Conservation (phyloP, 2,888 invertebrate genomes). For the Rhaphigaster nebulosa region DNA sequence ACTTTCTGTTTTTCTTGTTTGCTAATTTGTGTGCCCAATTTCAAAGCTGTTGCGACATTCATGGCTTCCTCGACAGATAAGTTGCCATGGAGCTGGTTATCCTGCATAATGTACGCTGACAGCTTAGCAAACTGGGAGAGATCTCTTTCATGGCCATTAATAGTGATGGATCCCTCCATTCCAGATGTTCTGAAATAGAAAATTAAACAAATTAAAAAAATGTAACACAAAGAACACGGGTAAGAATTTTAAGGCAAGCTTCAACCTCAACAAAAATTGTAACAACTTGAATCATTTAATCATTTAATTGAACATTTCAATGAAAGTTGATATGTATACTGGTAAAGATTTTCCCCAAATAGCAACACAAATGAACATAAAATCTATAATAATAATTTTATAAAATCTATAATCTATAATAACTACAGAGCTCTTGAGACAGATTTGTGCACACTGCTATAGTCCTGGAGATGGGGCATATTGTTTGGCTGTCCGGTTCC, state of each 20-base stretch:
- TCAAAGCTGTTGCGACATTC: conserved; percentile 91
- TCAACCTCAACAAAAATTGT: not conserved
- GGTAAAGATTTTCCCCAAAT: not conserved
- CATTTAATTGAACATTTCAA: no score
- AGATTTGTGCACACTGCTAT: no score
- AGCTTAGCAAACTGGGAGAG: conserved; percentile 90
- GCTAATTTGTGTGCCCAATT: conserved; percentile 81
- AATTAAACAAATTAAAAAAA: not conserved
- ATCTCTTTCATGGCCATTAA: conserved; percentile 87
- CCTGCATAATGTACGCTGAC: conserved; percentile 97
- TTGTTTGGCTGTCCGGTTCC: no score
- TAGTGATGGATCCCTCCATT: conserved; percentile 85
- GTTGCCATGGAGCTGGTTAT: conserved; percentile 92
- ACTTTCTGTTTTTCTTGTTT: conserved; percentile 83
- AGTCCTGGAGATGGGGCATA: no score
- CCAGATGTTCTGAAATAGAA: conserved; percentile 77
- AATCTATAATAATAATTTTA: no score
- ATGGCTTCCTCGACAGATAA: conserved; percentile 95
- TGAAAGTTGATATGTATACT: not conserved
- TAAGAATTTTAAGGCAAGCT: not conserved
- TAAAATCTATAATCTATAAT: no score
- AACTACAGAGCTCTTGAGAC: no score
- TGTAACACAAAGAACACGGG: not conserved
- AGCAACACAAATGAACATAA: no score
- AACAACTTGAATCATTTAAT: not conserved